Evolutionary conservation across 2,888 invertebrate species (phyloP).

Genomic region (Plusia festucae): DNA sequence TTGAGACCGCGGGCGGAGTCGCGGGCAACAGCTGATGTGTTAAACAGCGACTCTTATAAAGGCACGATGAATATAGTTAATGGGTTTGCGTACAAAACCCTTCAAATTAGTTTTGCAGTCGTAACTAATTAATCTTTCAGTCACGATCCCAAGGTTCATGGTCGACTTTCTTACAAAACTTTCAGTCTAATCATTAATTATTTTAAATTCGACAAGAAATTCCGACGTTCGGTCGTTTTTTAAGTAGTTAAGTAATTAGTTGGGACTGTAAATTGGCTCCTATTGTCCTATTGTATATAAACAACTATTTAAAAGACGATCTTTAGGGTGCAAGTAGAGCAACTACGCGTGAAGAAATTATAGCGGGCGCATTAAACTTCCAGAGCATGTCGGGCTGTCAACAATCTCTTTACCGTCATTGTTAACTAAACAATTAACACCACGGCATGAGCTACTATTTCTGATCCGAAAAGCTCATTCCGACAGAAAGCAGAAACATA

Average conservation of each 20-base stretch:
- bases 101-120: constrained; percentile 21
- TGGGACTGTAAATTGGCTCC: not conserved
- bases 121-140: constrained; percentile 15
- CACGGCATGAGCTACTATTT: not conserved
- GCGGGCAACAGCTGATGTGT: no score
- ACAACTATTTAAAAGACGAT: not conserved
- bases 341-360: not conserved
- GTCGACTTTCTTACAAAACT: constrained; percentile 26
- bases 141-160: constrained; percentile 22
- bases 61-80: constrained; percentile 2
- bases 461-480: no score
- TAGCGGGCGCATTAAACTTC: not conserved
- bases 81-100: constrained; percentile 19
- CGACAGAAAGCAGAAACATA: no score
- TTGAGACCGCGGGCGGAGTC: no score
- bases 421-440: not conserved
- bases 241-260: not conserved
- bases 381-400: not conserved
- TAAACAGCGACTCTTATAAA: no score
- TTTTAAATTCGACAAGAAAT: not conserved
- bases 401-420: not conserved
- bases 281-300: no score
- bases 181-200: constrained; percentile 20
- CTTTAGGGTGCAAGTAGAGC: not conserved
- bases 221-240: not conserved